Evolutionary conservation across 1,140 invertebrate species (phyloP).

Genomic region (Papilio polytes): DNA sequence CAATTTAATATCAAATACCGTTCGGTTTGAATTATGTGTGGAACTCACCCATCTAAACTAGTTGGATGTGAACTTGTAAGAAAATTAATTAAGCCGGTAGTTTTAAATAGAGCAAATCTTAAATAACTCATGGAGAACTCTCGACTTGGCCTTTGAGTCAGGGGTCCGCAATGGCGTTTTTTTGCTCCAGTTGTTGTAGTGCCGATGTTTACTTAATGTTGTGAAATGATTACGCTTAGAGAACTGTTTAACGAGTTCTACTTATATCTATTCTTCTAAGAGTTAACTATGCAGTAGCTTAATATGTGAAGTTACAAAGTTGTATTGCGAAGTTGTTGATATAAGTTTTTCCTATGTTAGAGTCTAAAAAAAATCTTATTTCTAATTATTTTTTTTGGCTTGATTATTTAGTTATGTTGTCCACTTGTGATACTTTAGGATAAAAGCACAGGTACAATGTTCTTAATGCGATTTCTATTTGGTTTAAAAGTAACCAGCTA

Average conservation of each 20-base stretch:
- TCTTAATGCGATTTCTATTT: neutral
- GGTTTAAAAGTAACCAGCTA: too few species aligned
- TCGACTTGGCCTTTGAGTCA: constrained; percentile 33
- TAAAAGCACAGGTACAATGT: neutral
- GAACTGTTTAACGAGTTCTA: constrained; percentile 27
- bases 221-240: constrained; percentile 29
- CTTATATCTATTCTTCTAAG: neutral
- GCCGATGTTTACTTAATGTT: constrained; percentile 35
- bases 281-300: constrained; percentile 3
- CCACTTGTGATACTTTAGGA: too few species aligned
- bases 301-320: neutral
- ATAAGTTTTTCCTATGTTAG: too few species aligned
- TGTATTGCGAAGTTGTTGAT: neutral
- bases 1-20: neutral
- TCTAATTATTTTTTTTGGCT: neutral
- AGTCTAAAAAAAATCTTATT: neutral
- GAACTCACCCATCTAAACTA: constrained; percentile 20
- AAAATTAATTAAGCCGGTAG: constrained; percentile 40
- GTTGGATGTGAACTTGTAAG: constrained; percentile 8
- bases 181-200: constrained; percentile 38
- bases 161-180: constrained; percentile 39
- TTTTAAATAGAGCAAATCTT: constrained; percentile 39
- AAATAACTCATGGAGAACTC: constrained; percentile 28
- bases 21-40: neutral
- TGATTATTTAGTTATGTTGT: neutral